Evolutionary conservation across 2,797 vertebrate species (phyloP), one percentile per base, ranked within the genome.

Genomic region (Adelosebastes latens): DNA sequence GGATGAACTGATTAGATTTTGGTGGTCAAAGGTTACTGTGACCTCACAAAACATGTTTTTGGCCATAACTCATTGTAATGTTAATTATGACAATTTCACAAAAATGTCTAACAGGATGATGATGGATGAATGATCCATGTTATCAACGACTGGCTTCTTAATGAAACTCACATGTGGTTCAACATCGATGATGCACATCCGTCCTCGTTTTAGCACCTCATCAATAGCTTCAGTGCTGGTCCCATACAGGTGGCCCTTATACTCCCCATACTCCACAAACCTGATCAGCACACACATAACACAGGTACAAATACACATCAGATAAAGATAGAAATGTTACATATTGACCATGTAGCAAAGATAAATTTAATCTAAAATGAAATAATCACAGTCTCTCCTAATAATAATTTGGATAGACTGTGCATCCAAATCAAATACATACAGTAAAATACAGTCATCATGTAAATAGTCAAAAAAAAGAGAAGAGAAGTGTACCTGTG

Each of bases 241-340:
- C 46, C 98, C 97, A 5, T 98, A 99, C 39, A 97, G 88, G 67
- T 97, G 95, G 8, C 96, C 95, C 80, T 92, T 96, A 85, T 94
- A 95, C 61, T 98, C 96, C 0, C 98, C 97, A 1, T 96, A 96
- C 89, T 99, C 97, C 34, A 99, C 95, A 90, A 99, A 98, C 88
- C 98, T 99, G 61, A 34, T 11, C 65, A 5, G 29, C n/a, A 53
- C n/a, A 39, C 12, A 34, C 62, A 64, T 2, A 22, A 24, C 62
- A 65, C 22, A 62, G 16, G 18, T 4, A 60, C 39, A 34, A 59
- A 25, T 39, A 25, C 22, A 64, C 12, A 64, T 25, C 32, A 63
- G 61, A 63, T 36, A 24, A 14, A n/a, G n/a, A n/a, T n/a, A 62
- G 60, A 39, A 39, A 24, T 36, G 59, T n/a, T 22, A 61, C 8